Evolutionary conservation across 2,113 vertebrate species (phyloP), one percentile per base, ranked within the genome.

Genomic region (Prunella fulvescens): DNA sequence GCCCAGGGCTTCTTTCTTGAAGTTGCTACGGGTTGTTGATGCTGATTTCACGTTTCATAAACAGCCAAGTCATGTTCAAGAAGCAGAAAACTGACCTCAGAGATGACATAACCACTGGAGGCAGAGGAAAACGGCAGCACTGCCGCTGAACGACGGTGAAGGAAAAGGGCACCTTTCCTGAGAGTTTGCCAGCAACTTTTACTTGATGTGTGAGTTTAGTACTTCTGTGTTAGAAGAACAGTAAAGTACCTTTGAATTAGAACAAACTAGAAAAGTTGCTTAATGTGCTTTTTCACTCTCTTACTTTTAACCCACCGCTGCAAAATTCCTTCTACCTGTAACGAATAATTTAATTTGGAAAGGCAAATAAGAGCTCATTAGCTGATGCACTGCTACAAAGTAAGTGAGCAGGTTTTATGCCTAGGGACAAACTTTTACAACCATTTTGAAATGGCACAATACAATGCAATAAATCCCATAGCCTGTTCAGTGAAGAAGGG

Each of bases 1-100:
- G 97, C 97, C 94, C 95, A 97, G 90, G 95, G 95, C 95, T 93
- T 85, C 73, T 88, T 86, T 82, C 92, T 96, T 94, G 94, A 97
- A 96, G 95, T 92, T 67, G 76, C 86, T 94, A 76, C 19, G 8
- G 14, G 66, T 90, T 92, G 91, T 95, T 96, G 96, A 90, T 86
- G 93, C 83, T 74, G 90, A 95, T 96, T 96, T 93, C 93, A 84
- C 33, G 2, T 97, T 97, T 94, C 72, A 71, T 95, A 94, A 97
- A 94, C 88, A 97, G 92, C 90, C 86, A 92, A 96, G 88, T 92
- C 90, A 65, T 91, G 94, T 95, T 96, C 90, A 95, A 96, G 95
- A 96, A 80, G 77, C 82, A 95, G 93, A 90, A 94, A 90, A 88
- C 81, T 92, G 94, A 94, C 91, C 95, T 94, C 54, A 53, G 92